A percentile compares a stretch with the other conserved stretches of the same genome.
Evolutionary conservation across 2,888 invertebrate genomes (phyloP).

Genomic region (Stegana nigrithorax): DNA sequence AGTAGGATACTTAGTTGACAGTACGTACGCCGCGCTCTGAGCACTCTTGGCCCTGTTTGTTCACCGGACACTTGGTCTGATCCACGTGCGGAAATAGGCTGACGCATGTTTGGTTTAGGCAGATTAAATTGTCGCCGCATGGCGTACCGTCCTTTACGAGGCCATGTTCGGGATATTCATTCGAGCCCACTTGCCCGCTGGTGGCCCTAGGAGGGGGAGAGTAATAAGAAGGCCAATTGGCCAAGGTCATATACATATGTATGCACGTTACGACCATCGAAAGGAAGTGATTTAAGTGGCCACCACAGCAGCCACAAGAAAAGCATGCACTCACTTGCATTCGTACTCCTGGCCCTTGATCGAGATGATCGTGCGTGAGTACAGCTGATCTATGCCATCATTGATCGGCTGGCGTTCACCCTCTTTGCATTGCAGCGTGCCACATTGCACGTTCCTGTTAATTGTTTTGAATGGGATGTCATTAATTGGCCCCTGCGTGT

Average conservation of each 20-base stretch:
- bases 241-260: background rate
- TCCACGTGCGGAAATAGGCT: constrained; percentile 87
- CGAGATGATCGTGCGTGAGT: constrained; percentile 89
- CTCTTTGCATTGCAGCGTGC: constrained; percentile 92
- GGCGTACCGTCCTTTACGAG: constrained; percentile 94
- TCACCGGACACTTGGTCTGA: constrained; percentile 89
- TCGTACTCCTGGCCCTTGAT: constrained; percentile 91
- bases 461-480: background rate
- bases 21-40: constrained; percentile 93
- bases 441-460: constrained; percentile 88
- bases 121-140: constrained; percentile 92
- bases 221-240: background rate
- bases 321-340: constrained; percentile 99
- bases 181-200: constrained; percentile 75
- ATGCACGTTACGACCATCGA: background rate
- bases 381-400: constrained; percentile 83
- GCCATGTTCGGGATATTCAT: constrained; percentile 82
- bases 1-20: background rate
- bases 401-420: constrained; percentile 87
- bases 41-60: constrained; percentile 89
- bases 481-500: too few relatives aligned
- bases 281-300: background rate
- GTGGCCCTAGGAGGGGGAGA: too few relatives aligned
- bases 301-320: background rate
- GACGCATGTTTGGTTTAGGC: constrained; percentile 93